phyloP scores from a whole-genome alignment of 2,888 invertebrate genomes.

The Fragum sueziense region DNA sequence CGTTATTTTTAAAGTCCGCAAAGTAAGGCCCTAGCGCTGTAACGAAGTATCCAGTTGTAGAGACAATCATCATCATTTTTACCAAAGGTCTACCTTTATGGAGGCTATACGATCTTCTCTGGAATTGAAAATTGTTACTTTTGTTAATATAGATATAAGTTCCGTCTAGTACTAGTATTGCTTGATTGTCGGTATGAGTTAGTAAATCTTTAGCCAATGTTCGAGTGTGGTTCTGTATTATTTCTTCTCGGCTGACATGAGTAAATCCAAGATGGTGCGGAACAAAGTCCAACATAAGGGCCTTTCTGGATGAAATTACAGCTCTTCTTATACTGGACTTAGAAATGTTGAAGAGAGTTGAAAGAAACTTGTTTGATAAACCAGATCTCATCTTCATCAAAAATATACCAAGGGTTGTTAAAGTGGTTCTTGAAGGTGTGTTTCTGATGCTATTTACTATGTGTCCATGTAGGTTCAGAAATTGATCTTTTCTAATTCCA shows the following conservation, averaged over 20 bases:
- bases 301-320: constrained; percentile 32
- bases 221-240: constrained; percentile 47
- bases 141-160: constrained; percentile 61
- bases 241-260: constrained; percentile 27
- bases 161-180: constrained; percentile 49
- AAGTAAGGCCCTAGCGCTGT: constrained; percentile 51
- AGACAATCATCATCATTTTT: constrained; percentile 51
- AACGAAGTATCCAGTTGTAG: constrained; percentile 52
- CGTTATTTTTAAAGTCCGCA: constrained; percentile 48
- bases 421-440: constrained; percentile 32
- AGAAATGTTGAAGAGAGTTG: constrained; percentile 40
- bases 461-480: too few relatives aligned
- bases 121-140: constrained; percentile 46
- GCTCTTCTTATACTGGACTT: constrained; percentile 50
- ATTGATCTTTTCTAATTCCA: too few relatives aligned
- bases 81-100: constrained; percentile 52
- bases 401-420: constrained; percentile 44
- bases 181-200: neutral
- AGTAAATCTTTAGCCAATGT: constrained; percentile 42
- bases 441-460: constrained; percentile 29
- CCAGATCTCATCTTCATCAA: constrained; percentile 46
- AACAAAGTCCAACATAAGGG: constrained; percentile 33
- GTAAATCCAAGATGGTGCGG: constrained; percentile 36
- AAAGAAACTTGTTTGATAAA: constrained; percentile 42
- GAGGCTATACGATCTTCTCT: constrained; percentile 41